Percentiles rank a stretch among this genome's conserved stretches.
Conservation (phyloP, 2,113 vertebrate genomes). For the Anarrhichthys ocellatus region DNA sequence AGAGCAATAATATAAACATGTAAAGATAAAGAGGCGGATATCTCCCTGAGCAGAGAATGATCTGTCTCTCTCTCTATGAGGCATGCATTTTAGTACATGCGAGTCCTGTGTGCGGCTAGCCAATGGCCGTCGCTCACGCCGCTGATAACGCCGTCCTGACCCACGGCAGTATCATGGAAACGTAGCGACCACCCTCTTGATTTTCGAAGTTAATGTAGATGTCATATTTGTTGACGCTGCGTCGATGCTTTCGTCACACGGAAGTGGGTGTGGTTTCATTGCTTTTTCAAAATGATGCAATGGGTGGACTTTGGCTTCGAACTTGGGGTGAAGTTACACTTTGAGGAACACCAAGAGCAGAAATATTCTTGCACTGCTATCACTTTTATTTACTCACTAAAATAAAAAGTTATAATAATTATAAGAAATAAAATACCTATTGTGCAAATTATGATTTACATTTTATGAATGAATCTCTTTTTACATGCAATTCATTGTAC, state of each 20-base stretch:
- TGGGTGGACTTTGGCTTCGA: background rate
- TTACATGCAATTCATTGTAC: background rate
- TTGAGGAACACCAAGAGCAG: background rate
- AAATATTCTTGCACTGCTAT: background rate
- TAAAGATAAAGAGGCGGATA: too few relatives aligned
- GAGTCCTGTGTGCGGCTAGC: too few relatives aligned
- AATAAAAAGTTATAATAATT: background rate
- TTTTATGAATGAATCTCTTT: background rate
- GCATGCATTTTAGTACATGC: too few relatives aligned
- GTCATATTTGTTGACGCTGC: background rate
- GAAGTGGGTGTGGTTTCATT: background rate
- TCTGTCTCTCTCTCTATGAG: too few relatives aligned
- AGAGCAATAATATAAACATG: too few relatives aligned
- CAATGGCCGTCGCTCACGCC: too few relatives aligned
- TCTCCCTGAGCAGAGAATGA: too few relatives aligned
- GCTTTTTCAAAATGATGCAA: background rate
- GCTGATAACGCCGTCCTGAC: too few relatives aligned
- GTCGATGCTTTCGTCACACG: background rate
- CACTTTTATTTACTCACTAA: background rate
- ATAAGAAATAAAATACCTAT: background rate
- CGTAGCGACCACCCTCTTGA: too few relatives aligned
- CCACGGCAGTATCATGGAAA: too few relatives aligned
- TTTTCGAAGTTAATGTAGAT: background rate
- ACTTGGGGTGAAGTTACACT: background rate
- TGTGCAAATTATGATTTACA: background rate